Conservation (phyloP, 1,140 invertebrate species). For the Saxidomus purpurata region DNA sequence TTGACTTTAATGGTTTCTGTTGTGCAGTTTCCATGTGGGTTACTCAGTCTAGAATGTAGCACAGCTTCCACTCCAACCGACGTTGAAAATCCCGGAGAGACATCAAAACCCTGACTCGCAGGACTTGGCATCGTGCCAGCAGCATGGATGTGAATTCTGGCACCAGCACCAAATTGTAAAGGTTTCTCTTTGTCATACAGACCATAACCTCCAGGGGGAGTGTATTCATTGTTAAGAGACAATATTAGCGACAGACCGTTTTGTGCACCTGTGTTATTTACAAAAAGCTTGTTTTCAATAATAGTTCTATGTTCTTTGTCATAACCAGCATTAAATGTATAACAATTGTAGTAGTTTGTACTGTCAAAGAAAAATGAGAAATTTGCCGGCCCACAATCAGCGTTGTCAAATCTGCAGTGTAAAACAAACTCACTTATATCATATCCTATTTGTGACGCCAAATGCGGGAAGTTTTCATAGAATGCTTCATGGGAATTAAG, state of each 20-base stretch:
- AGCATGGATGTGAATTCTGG: constrained; percentile 85
- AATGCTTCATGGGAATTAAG: not conserved
- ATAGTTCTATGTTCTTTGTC: constrained; percentile 61
- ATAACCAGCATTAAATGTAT: not conserved
- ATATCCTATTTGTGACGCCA: not conserved
- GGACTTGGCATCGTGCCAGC: constrained; percentile 86
- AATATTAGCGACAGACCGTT: constrained; percentile 80
- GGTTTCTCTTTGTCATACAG: constrained; percentile 81
- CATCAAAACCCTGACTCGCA: constrained; percentile 82
- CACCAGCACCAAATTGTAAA: constrained; percentile 82
- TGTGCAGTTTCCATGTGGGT: constrained; percentile 84
- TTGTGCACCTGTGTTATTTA: constrained; percentile 62
- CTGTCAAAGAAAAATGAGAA: constrained; percentile 9
- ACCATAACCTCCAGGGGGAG: constrained; percentile 77
- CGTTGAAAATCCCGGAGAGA: constrained; percentile 83
- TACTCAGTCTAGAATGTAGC: too few relatives aligned
- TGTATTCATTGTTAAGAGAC: constrained; percentile 81
- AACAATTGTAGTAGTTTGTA: not conserved
- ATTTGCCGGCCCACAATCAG: not conserved
- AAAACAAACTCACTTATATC: not conserved
- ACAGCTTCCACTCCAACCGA: constrained; percentile 82
- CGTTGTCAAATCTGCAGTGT: not conserved
- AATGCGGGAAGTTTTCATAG: not conserved
- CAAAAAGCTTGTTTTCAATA: constrained; percentile 80
- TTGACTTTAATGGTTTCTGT: constrained; percentile 66